Conservation (phyloP, 2,797 vertebrate species). For the Falco rusticolus region DNA sequence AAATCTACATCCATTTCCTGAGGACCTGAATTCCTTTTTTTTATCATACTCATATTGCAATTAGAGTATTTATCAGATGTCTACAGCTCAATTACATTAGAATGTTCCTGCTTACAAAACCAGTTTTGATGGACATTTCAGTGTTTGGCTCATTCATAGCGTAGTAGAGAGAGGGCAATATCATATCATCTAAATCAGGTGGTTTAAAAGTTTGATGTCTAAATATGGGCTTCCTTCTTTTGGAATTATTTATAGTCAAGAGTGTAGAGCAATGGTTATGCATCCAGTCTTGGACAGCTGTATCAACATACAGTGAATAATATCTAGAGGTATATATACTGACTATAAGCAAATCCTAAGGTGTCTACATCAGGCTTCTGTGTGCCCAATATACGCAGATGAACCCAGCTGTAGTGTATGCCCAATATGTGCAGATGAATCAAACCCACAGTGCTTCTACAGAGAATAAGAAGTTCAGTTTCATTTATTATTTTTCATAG, state of each 20-base stretch:
- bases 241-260: background rate
- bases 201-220: background rate
- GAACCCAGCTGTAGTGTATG: background rate
- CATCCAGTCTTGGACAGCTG: background rate
- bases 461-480: background rate
- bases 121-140: background rate
- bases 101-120: background rate
- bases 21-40: background rate
- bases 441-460: background rate
- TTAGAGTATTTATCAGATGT: background rate
- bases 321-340: background rate
- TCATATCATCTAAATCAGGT: rapidly evolving
- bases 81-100: background rate
- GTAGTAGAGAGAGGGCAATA: background rate
- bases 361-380: background rate
- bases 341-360: background rate
- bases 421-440: background rate
- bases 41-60: background rate
- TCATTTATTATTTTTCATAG: background rate
- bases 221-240: background rate
- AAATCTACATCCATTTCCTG: background rate
- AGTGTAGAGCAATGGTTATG: background rate
- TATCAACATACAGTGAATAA: background rate
- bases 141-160: background rate
- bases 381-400: background rate